A percentile compares a stretch with the other conserved stretches of the same genome.
phyloP scores from a whole-genome alignment of 1,140 invertebrate genomes.

The Drosophila insularis region DNA sequence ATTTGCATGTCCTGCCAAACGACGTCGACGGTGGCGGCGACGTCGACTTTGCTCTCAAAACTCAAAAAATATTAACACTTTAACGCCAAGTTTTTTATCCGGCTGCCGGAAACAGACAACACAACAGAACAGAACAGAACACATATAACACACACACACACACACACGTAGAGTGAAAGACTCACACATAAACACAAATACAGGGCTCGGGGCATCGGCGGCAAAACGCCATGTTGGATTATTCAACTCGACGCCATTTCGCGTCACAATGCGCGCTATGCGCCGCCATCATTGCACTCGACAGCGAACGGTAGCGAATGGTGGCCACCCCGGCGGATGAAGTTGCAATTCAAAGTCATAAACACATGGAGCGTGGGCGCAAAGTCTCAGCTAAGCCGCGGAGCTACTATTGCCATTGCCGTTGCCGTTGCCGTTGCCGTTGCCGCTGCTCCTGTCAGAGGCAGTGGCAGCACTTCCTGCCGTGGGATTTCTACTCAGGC shows the following conservation, averaged over 20 bases:
- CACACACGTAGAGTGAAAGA: not conserved
- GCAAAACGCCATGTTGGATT: conserved; percentile 79
- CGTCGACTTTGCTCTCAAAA: conserved; percentile 65
- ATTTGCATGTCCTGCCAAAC: conserved; percentile 62
- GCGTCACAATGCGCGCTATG: conserved; percentile 78
- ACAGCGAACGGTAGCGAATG: conserved; percentile 56
- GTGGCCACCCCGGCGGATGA: conserved; percentile 61
- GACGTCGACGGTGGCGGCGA: conserved; percentile 36
- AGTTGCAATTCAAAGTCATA: conserved; percentile 81
- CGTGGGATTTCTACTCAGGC: conserved; percentile 33
- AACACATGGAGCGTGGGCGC: conserved; percentile 78
- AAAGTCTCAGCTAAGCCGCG: conserved; percentile 77
- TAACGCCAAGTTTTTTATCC: conserved; percentile 80
- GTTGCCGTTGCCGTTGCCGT: conserved; percentile 35
- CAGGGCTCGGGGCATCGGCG: conserved; percentile 41
- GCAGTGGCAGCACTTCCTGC: conserved; percentile 57
- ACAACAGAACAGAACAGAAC: conserved; percentile 35
- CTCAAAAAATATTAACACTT: conserved; percentile 78
- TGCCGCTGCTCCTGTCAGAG: conserved; percentile 56
- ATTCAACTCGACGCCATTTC: conserved; percentile 79
- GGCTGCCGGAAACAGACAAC: conserved; percentile 77
- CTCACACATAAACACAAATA: conserved; percentile 50
- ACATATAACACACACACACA: conserved; percentile 34
- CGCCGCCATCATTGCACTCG: conserved; percentile 75
- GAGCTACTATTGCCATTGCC: conserved; percentile 58